Evolutionary conservation across 2,113 vertebrate species (phyloP).

Genomic region (Corythoichthys intestinalis): DNA sequence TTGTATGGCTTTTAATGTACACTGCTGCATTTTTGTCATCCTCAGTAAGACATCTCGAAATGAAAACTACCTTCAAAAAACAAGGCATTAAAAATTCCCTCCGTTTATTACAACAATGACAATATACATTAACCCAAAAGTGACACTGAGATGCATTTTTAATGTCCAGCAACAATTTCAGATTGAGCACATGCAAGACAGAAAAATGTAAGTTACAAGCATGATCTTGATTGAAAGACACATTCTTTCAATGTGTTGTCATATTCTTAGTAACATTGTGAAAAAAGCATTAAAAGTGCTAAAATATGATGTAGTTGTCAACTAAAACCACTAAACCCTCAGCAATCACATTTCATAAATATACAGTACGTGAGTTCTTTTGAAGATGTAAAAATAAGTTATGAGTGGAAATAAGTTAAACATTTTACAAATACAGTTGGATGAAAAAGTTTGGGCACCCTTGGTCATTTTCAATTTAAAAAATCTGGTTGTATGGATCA

Average conservation of each 20-base stretch:
- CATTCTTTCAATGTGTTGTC: constrained; percentile 31
- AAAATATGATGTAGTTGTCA: constrained; percentile 41
- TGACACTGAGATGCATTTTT: constrained; percentile 42
- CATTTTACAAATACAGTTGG: neutral
- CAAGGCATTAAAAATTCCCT: constrained; percentile 35
- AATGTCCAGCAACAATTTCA: constrained; percentile 36
- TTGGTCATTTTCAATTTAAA: no score
- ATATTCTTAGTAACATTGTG: constrained; percentile 33
- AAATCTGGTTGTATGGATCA: no score
- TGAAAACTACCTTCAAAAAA: neutral
- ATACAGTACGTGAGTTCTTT: neutral
- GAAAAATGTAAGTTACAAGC: neutral
- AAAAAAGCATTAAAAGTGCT: constrained; percentile 29
- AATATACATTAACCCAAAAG: constrained; percentile 61
- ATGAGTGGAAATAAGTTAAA: constrained; percentile 1
- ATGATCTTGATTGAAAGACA: constrained; percentile 44
- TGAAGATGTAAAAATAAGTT: neutral
- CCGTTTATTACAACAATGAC: constrained; percentile 69
- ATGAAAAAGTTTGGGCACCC: no score
- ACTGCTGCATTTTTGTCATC: neutral
- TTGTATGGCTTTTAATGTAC: neutral
- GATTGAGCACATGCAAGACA: constrained; percentile 26
- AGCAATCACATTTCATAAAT: constrained; percentile 14
- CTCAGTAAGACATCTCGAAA: neutral
- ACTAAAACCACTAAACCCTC: constrained; percentile 33